phyloP scores from a whole-genome alignment of 2,888 invertebrate genomes.

The Eutolmus rufibarbis region DNA sequence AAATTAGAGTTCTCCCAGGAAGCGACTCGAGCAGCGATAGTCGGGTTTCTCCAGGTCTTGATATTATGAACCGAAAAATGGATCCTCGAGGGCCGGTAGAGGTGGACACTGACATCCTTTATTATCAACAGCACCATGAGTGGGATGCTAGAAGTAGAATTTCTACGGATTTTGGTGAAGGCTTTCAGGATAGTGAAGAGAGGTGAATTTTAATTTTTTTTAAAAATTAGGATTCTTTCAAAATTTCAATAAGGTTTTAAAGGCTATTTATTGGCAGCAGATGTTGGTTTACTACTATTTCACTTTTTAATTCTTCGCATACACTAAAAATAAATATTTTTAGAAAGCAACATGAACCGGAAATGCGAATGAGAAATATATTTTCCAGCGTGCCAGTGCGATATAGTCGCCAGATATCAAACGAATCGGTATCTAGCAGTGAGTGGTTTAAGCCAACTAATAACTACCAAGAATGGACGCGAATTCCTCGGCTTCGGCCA shows the following conservation, averaged over 20 bases:
- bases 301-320: background rate
- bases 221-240: background rate
- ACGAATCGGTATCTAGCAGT: conserved; percentile 57
- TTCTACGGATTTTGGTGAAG: conserved; percentile 55
- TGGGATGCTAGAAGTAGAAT: conserved; percentile 40
- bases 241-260: background rate
- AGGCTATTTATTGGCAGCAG: background rate
- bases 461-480: conserved; percentile 59
- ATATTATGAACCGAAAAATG: background rate
- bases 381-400: conserved; percentile 46
- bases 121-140: background rate
- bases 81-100: background rate
- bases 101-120: conserved; percentile 23
- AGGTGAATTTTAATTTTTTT: background rate
- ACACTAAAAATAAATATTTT: background rate
- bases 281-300: background rate
- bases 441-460: conserved; percentile 60
- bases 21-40: conserved; percentile 56
- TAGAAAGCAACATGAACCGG: conserved; percentile 44
- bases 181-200: conserved; percentile 46
- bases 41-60: conserved; percentile 52
- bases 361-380: conserved; percentile 47
- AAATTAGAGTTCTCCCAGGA: conserved; percentile 58
- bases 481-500: conserved; percentile 60
- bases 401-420: conserved; percentile 44